A percentile compares a stretch with the other conserved stretches of the same genome.
These are phyloP conservation scores for Cladorhizidae sp. DNA, from an alignment of 37 sponge, comb jelly and placozoan species.

Conservation along the genomic window DNA sequence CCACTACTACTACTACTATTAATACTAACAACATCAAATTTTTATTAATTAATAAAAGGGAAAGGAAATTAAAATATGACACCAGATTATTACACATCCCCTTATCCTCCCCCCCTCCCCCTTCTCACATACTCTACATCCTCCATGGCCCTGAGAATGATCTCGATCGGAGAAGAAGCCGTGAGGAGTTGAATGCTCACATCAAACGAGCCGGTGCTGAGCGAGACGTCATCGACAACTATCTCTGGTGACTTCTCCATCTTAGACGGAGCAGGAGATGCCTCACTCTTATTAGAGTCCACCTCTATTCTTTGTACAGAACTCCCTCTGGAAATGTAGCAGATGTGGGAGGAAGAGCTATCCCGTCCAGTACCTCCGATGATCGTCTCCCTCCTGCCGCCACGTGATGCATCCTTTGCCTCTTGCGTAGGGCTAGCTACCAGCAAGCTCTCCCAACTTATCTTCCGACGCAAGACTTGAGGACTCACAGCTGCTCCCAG, in stretches of 20 bases:
- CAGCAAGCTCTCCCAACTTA: neutral
- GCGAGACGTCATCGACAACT: neutral
- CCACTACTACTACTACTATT: too few species aligned
- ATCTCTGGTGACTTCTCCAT: constrained; percentile 11
- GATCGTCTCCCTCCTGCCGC: neutral
- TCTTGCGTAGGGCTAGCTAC: neutral
- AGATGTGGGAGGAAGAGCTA: neutral
- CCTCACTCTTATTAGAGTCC: neutral
- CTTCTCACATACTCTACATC: constrained; percentile 8
- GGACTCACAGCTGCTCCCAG: neutral
- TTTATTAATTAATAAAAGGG: too few species aligned
- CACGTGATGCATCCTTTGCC: neutral
- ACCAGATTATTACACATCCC: too few species aligned
- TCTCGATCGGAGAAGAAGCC: constrained; percentile 8
- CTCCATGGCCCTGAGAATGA: constrained; percentile 23
- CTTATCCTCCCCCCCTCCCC: neutral
- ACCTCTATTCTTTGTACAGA: neutral
- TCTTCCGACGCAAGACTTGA: neutral
- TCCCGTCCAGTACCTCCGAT: neutral
- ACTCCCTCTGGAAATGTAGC: too few species aligned
- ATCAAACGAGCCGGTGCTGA: constrained; percentile 13
- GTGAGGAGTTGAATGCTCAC: neutral
- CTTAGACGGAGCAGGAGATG: neutral
- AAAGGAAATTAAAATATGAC: too few species aligned
- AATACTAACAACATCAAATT: too few species aligned